Evolutionary conservation across 2,113 vertebrate species (phyloP).

Genomic region (Diadophis punctatus): DNA sequence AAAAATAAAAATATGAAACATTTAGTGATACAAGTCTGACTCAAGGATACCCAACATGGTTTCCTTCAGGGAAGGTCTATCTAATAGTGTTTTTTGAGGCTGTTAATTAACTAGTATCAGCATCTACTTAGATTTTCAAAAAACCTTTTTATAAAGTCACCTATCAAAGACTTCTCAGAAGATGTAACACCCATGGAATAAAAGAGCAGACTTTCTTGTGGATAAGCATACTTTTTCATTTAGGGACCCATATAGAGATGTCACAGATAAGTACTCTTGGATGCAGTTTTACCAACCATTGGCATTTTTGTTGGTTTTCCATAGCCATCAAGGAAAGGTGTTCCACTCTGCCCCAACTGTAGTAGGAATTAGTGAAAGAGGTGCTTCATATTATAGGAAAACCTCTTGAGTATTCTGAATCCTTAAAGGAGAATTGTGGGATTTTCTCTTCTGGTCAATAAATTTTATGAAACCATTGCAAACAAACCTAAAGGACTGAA

Average conservation of each 20-base stretch:
- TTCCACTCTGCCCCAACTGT: neutral
- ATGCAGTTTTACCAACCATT: neutral
- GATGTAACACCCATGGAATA: neutral
- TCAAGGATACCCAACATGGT: neutral
- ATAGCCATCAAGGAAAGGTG: neutral
- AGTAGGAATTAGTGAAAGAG: neutral
- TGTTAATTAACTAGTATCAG: neutral
- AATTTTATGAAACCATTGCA: neutral
- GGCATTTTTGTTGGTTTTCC: neutral
- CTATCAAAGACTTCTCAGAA: neutral
- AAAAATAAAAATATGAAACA: neutral
- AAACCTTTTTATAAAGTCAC: neutral
- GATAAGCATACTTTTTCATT: neutral
- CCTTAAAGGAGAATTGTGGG: neutral
- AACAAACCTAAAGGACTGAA: neutral
- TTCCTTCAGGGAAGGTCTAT: neutral
- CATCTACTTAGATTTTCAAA: neutral
- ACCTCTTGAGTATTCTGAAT: neutral
- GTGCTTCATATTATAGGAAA: neutral
- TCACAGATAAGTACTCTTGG: neutral
- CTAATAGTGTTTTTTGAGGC: neutral
- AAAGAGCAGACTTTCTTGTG: neutral
- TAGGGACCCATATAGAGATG: neutral
- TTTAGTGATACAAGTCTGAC: neutral
- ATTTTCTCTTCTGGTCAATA: neutral